These are phyloP conservation scores for Leptopilina boulardi DNA, from an alignment of 1,140 invertebrate genomes.

Conservation along the genomic window DNA sequence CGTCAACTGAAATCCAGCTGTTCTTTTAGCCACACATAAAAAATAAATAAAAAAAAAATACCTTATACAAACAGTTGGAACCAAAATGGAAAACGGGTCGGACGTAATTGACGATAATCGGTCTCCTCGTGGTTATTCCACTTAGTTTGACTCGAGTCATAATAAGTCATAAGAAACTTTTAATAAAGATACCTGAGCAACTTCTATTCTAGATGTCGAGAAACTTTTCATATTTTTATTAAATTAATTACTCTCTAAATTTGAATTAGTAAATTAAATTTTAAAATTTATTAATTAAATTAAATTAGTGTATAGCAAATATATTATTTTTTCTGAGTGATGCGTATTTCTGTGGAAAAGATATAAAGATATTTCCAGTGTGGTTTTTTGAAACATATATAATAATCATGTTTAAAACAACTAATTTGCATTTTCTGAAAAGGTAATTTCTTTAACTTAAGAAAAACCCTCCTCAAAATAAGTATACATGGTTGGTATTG, in stretches of 20 bases:
- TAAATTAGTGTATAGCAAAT: no score
- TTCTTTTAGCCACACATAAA: background rate
- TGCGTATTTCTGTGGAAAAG: no score
- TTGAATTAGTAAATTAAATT: no score
- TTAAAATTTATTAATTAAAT: no score
- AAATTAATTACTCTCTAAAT: no score
- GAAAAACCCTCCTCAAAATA: slow-evolving; percentile 35
- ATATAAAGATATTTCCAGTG: no score
- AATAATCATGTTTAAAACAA: background rate
- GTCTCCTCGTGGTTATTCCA: background rate
- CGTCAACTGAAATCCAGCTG: background rate
- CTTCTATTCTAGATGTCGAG: slow-evolving; percentile 4
- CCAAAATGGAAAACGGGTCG: slow-evolving; percentile 26
- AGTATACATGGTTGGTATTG: background rate
- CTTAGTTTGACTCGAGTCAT: slow-evolving; percentile 6
- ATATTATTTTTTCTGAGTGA: no score
- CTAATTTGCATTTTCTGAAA: slow-evolving; percentile 23
- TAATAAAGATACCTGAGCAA: background rate
- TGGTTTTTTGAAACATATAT: no score
- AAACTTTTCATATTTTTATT: background rate
- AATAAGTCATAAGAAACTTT: slow-evolving; percentile 20
- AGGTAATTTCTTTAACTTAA: slow-evolving; percentile 35
- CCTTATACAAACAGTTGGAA: background rate
- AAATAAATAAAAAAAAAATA: background rate
- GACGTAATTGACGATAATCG: slow-evolving; percentile 29